Base-by-base conservation (phyloP, 2,113 vertebrate genomes). In the Athene cunicularia region DNA sequence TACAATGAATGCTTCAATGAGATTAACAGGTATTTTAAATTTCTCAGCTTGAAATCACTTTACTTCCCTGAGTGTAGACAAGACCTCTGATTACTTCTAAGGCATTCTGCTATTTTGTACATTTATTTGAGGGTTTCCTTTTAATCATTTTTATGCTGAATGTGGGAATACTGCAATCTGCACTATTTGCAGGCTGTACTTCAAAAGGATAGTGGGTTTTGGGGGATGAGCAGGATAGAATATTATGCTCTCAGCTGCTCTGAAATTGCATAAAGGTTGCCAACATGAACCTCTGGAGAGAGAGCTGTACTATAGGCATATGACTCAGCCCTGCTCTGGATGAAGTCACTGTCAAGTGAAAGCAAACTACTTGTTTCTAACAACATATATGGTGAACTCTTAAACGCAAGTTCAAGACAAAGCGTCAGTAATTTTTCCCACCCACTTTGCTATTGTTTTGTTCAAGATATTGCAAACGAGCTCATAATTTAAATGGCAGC, bases 311-410 rank as follows among this genome's bases (percentile, higher is more conserved):
- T 81, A 66, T 9, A 76, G 63, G 79, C 72, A 6, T 18, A 37
- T 97, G 98, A 98, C 96, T 98, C 97, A 97, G 66, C 83, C 93
- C 80, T 49, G 23, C 56, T 94, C 95, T 84, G 95, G 91, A 95
- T 97, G 96, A 98, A 96, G 96, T 98, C 97, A 97, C 94, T 73
- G 75, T 88, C 91, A 75, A 95, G 90, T 56, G 55, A 92, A 94
- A 93, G 90, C 89, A 70, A 97, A 97, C 66, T 60, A 17, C 58
- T 73, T 86, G 55, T 88, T 80, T 83, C 95, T 83, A 93, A 70
- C 95, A 95, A 76, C 94, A 75, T 93, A 80, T 86, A 81, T 63
- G 37, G 94, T 92, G 90, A 97, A 95, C 91, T 88, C 64, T 30
- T 30, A 26, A 56, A 88, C 0, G 6, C 14, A 17, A 97, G 95